These are phyloP conservation scores for Axis porcinus DNA, from an alignment of 2,113 vertebrate genomes.

Conservation along the genomic window DNA sequence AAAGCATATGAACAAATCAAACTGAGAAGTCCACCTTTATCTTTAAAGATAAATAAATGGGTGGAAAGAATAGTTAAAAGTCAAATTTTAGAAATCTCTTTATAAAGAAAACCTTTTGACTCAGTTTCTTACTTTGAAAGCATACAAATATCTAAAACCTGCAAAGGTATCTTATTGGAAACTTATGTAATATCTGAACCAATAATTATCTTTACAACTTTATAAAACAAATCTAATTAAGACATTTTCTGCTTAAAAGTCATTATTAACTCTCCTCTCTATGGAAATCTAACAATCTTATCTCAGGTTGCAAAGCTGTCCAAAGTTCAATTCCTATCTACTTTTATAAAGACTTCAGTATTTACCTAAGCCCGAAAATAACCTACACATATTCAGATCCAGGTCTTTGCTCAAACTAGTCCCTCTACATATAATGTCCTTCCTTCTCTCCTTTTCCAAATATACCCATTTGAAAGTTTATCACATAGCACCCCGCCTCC, in stretches of 20 bases:
- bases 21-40: background rate
- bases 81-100: background rate
- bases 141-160: background rate
- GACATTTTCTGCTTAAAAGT: background rate
- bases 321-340: background rate
- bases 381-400: background rate
- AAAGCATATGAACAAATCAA: background rate
- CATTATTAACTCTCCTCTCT: background rate
- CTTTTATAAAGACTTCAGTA: background rate
- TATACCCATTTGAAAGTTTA: background rate
- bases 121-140: conserved; percentile 4
- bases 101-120: conserved; percentile 2
- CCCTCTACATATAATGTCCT: background rate
- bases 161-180: background rate
- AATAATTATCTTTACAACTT: background rate
- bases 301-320: background rate
- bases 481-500: background rate
- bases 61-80: background rate
- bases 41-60: background rate
- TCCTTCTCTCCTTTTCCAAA: background rate
- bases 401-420: background rate
- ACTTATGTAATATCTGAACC: background rate
- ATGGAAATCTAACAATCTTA: background rate
- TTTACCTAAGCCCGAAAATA: background rate
- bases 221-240: background rate